A percentile compares a stretch with the other conserved stretches of the same genome.
These are phyloP conservation scores for Champsocephalus esox DNA, from an alignment of 2,797 vertebrate species.

Conservation along the genomic window DNA sequence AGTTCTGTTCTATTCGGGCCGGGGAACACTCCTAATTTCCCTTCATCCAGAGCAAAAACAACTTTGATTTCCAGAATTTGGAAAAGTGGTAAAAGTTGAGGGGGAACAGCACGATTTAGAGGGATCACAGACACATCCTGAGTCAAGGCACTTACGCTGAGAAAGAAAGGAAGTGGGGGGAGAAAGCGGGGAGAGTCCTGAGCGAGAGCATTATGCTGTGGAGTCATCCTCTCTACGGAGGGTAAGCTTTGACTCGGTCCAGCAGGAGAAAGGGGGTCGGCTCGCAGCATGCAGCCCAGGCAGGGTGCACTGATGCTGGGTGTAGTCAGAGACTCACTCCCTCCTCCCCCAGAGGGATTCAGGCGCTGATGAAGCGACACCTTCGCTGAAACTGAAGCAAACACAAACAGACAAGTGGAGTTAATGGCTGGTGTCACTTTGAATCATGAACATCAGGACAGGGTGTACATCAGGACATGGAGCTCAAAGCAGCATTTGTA, in stretches of 20 bases:
- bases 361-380: constrained; percentile 57
- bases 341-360: constrained; percentile 26
- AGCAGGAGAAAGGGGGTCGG: constrained; percentile 44
- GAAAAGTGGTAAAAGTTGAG: constrained; percentile 36
- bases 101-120: constrained; percentile 37
- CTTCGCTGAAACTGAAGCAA: constrained; percentile 66
- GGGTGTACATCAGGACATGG: constrained; percentile 3
- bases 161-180: constrained; percentile 29
- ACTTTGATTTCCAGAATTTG: constrained; percentile 30
- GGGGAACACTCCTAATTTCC: constrained; percentile 21
- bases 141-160: constrained; percentile 77
- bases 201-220: constrained; percentile 33
- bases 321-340: constrained; percentile 37
- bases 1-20: constrained; percentile 35
- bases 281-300: constrained; percentile 29
- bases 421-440: constrained; percentile 39
- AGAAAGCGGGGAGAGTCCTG: constrained; percentile 30
- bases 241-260: constrained; percentile 52
- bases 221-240: constrained; percentile 44
- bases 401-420: constrained; percentile 43
- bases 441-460: constrained; percentile 6
- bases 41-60: constrained; percentile 20
- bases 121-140: constrained; percentile 58
- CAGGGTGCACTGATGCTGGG: constrained; percentile 24
- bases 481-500: constrained; percentile 21